Evolutionary conservation across 1,140 invertebrate genomes (phyloP).

Genomic region (Atta colombica): DNA sequence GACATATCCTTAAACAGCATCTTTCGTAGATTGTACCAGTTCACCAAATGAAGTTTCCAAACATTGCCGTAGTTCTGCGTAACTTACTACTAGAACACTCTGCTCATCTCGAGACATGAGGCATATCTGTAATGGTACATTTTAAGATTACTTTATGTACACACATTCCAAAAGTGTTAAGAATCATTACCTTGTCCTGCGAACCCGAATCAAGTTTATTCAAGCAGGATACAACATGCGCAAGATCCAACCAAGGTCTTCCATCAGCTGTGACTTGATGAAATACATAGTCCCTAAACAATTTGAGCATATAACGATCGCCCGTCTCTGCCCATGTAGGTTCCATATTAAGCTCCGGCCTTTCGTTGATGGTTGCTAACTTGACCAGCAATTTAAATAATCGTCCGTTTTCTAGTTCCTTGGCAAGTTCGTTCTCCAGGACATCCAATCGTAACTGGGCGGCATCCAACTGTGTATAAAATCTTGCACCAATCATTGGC

Average conservation of each 20-base stretch:
- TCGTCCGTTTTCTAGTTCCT: conserved; percentile 98
- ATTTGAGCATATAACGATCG: conserved; percentile 98
- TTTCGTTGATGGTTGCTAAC: conserved; percentile 96
- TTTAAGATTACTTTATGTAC: conserved; percentile 14
- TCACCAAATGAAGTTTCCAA: conserved; percentile 97
- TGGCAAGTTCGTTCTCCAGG: conserved; percentile 95
- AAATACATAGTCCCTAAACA: conserved; percentile 99
- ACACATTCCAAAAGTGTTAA: not conserved
- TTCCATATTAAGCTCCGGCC: conserved; percentile 98
- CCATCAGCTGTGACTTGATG: conserved; percentile 97
- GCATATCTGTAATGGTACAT: conserved; percentile 90
- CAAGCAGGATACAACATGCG: conserved; percentile 96
- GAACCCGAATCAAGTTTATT: conserved; percentile 97
- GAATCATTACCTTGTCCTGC: conserved; percentile 91
- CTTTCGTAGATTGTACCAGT: conserved; percentile 89
- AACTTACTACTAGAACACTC: conserved; percentile 97
- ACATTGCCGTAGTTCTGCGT: conserved; percentile 97
- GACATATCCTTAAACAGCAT: conserved; percentile 76
- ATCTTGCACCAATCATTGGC: conserved; percentile 99
- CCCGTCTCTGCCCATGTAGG: conserved; percentile 98
- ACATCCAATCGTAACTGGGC: conserved; percentile 95
- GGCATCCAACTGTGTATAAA: conserved; percentile 98
- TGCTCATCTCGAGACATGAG: conserved; percentile 98
- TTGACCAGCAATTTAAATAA: conserved; percentile 96
- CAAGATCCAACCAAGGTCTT: conserved; percentile 97